Conservation (phyloP, 1,140 invertebrate species). For the Drosophila navojoa region DNA sequence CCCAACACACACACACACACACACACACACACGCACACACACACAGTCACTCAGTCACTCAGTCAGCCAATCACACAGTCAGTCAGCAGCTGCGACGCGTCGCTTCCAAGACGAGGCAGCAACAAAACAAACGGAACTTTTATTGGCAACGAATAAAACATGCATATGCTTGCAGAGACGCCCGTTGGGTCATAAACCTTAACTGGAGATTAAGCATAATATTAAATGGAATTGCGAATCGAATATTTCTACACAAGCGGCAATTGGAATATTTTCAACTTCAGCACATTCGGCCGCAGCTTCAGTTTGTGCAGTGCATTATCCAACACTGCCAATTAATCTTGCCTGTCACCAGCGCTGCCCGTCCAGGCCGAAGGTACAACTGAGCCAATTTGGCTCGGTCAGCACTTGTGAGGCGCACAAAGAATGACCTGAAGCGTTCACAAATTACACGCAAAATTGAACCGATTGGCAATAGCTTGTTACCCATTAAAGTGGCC, state of each 20-base stretch:
- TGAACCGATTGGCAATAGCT: slow-evolving; percentile 59
- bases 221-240: slow-evolving; percentile 77
- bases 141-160: slow-evolving; percentile 77
- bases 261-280: slow-evolving; percentile 2
- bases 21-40: slow-evolving; percentile 8
- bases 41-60: not conserved
- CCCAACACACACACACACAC: slow-evolving; percentile 3
- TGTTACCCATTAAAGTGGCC: slow-evolving; percentile 74
- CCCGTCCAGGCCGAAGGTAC: slow-evolving; percentile 16
- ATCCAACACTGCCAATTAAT: slow-evolving; percentile 65
- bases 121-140: slow-evolving; percentile 47
- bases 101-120: not conserved
- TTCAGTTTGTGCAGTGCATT: slow-evolving; percentile 37
- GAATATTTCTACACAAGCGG: slow-evolving; percentile 66
- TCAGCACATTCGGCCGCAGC: slow-evolving; percentile 1
- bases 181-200: slow-evolving; percentile 61
- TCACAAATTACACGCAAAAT: slow-evolving; percentile 72
- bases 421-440: slow-evolving; percentile 11
- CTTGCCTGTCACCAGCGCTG: slow-evolving; percentile 42
- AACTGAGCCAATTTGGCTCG: slow-evolving; percentile 53
- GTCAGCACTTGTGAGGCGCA: slow-evolving; percentile 47
- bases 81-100: slow-evolving; percentile 28
- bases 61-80: not conserved
- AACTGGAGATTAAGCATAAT: slow-evolving; percentile 77
- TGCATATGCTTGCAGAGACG: slow-evolving; percentile 47